These are phyloP conservation scores for Xiphorhynchus erythropygius DNA, from an alignment of 2,797 vertebrate species.

Conservation along the genomic window DNA sequence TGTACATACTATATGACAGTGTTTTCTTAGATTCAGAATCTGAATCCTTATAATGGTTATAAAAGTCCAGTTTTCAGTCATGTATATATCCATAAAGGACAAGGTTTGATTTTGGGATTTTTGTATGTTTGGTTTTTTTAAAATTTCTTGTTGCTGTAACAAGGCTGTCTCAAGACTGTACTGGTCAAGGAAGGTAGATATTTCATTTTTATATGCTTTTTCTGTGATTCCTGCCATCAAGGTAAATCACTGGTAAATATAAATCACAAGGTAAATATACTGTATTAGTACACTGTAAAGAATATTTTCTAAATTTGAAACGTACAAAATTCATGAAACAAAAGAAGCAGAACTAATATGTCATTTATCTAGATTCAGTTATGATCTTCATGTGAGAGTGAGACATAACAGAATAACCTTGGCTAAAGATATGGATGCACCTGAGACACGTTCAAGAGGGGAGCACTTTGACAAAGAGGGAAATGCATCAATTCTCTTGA, in stretches of 20 bases:
- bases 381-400: not conserved
- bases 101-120: accelerated
- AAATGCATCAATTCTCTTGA: not conserved
- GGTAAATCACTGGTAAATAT: not conserved
- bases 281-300: not conserved
- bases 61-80: not conserved
- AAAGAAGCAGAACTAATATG: not conserved
- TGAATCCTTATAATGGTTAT: not conserved
- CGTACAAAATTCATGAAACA: not conserved
- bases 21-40: not conserved
- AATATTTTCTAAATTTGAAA: not conserved
- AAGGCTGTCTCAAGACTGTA: not conserved
- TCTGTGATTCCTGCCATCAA: not conserved
- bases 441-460: not conserved
- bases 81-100: not conserved
- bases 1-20: constrained; percentile 28
- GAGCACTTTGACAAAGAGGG: not conserved
- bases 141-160: not conserved
- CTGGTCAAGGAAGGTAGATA: not conserved
- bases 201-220: not conserved
- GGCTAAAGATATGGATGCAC: not conserved
- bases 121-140: no score
- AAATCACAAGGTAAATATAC: no score
- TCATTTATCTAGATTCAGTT: not conserved
- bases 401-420: not conserved